A percentile compares a stretch with the other conserved stretches of the same genome.
These are phyloP conservation scores for Torymus tubicola DNA, from an alignment of 2,888 invertebrate species.

Conservation along the genomic window DNA sequence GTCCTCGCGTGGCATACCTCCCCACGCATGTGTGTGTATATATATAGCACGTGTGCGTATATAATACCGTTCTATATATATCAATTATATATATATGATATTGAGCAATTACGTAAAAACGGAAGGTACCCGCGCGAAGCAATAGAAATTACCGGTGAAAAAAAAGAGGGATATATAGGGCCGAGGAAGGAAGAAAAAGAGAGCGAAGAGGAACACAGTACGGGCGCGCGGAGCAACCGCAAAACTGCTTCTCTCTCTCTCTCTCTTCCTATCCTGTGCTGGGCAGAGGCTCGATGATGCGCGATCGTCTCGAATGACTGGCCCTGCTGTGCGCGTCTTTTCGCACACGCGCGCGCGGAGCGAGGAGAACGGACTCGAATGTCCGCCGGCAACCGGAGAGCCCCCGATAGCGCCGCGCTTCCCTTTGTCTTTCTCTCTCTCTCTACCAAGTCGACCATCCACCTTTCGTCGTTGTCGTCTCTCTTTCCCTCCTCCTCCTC, in stretches of 20 bases:
- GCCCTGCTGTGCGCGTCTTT: not conserved
- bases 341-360: not conserved
- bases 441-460: too few species aligned
- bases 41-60: too few species aligned
- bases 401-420: constrained; percentile 3
- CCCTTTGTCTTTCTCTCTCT: constrained; percentile 24
- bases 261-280: too few species aligned
- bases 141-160: not conserved
- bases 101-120: too few species aligned
- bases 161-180: too few species aligned
- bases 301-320: constrained; percentile 49
- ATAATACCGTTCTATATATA: too few species aligned
- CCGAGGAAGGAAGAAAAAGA: not conserved
- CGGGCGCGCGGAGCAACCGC: constrained; percentile 31
- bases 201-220: not conserved
- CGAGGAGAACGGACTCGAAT: constrained; percentile 23
- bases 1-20: too few species aligned
- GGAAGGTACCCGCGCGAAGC: not conserved
- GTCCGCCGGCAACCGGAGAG: constrained; percentile 39
- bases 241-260: constrained; percentile 35
- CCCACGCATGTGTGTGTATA: too few species aligned
- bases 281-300: not conserved
- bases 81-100: too few species aligned
- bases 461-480: too few species aligned
- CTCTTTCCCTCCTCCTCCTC: not conserved